phyloP scores from a whole-genome alignment of 2,113 vertebrate genomes.

The Calonectris borealis region DNA sequence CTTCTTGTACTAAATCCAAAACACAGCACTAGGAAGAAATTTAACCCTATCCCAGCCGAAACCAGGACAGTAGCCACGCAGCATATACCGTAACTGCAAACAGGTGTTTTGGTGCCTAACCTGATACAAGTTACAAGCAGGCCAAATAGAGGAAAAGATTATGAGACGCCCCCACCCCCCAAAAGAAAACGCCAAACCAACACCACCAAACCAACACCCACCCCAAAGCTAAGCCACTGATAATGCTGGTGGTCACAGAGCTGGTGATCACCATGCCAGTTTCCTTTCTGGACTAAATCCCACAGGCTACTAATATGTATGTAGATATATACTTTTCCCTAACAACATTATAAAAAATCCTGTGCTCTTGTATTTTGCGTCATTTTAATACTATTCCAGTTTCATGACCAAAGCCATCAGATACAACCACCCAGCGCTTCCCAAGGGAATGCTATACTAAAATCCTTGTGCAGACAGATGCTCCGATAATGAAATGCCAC shows the following conservation, averaged over 20 bases:
- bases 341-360: background rate
- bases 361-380: background rate
- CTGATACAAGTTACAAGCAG: no score
- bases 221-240: background rate
- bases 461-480: background rate
- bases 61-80: no score
- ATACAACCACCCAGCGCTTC: background rate
- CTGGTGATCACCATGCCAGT: background rate
- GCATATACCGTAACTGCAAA: no score
- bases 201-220: background rate
- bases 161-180: no score
- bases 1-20: no score
- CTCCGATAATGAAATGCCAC: background rate
- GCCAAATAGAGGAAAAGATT: no score
- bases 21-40: no score
- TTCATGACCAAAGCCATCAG: background rate
- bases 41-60: no score
- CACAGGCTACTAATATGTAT: background rate
- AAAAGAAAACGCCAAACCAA: no score
- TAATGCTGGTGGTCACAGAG: rapidly evolving
- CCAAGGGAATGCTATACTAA: background rate
- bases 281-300: background rate
- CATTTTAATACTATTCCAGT: background rate
- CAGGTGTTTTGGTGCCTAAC: no score
- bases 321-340: background rate